phyloP scores from a whole-genome alignment of 2,797 vertebrate species.

The Petrocephalus sullivani region DNA sequence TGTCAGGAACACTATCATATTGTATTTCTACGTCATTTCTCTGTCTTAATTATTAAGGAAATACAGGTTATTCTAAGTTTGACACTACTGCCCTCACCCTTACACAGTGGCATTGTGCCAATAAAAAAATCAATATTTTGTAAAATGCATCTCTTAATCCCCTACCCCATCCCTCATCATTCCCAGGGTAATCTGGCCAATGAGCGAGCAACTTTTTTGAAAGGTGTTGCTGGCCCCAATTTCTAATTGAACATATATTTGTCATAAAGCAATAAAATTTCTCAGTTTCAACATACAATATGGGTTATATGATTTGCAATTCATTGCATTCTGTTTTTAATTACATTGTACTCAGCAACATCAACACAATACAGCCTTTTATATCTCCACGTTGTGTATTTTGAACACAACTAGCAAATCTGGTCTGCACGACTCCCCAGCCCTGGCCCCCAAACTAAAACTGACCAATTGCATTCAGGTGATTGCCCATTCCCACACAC shows the following conservation, averaged over 20 bases:
- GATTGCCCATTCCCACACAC: neutral
- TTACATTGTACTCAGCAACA: neutral
- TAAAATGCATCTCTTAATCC: neutral
- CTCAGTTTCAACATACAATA: no score
- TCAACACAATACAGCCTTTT: neutral
- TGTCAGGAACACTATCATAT: neutral
- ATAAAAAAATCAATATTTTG: neutral
- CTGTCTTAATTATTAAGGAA: neutral
- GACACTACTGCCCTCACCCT: neutral
- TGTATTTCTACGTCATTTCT: neutral
- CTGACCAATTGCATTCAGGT: neutral
- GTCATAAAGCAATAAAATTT: neutral
- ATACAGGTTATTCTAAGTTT: neutral
- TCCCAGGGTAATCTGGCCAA: no score
- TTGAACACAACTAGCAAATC: neutral
- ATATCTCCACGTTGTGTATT: neutral
- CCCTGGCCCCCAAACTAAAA: neutral
- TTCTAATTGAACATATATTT: neutral
- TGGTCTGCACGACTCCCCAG: neutral
- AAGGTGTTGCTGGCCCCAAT: no score
- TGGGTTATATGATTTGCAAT: no score
- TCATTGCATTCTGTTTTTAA: no score
- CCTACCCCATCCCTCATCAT: no score
- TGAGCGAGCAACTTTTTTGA: neutral
- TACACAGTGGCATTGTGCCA: neutral